phyloP scores from a whole-genome alignment of 2,113 vertebrate genomes.

The Ophthalmolycus amberensis region DNA sequence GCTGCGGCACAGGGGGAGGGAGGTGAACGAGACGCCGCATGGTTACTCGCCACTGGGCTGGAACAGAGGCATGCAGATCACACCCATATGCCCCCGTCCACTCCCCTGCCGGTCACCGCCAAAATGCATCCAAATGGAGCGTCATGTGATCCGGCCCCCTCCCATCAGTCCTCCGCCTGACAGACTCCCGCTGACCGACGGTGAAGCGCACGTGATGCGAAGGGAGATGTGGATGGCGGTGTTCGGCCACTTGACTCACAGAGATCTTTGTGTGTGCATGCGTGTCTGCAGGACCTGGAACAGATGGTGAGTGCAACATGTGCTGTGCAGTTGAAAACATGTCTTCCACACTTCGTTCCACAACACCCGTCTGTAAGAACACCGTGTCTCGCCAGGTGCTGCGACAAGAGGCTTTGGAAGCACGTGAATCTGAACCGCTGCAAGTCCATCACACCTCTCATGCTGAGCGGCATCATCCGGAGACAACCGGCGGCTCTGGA shows the following conservation, averaged over 20 bases:
- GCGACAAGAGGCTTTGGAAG: slow-evolving; percentile 97
- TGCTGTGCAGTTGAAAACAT: neutral
- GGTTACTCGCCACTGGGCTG: slow-evolving; percentile 84
- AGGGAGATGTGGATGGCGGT: slow-evolving; percentile 96
- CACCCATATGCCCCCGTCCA: slow-evolving; percentile 79
- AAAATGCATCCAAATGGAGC: slow-evolving; percentile 95
- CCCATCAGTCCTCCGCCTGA: slow-evolving; percentile 97
- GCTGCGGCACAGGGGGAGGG: slow-evolving; percentile 87
- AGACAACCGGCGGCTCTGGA: slow-evolving; percentile 93
- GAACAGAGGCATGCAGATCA: slow-evolving; percentile 80
- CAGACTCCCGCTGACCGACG: slow-evolving; percentile 89
- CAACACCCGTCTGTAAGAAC: neutral
- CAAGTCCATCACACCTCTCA: slow-evolving; percentile 96
- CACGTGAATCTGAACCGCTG: slow-evolving; percentile 94
- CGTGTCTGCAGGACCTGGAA: slow-evolving; percentile 98
- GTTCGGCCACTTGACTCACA: slow-evolving; percentile 93
- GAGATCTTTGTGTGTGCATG: slow-evolving; percentile 96
- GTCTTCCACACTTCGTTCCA: neutral
- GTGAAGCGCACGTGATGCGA: slow-evolving; percentile 91
- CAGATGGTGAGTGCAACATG: slow-evolving; percentile 90
- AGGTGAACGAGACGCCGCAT: slow-evolving; percentile 84
- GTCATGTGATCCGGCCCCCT: slow-evolving; percentile 94
- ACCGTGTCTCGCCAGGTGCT: slow-evolving; percentile 87
- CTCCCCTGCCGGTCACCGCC: slow-evolving; percentile 90
- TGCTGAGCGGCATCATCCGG: slow-evolving; percentile 97